Base-by-base conservation (phyloP, 2,797 vertebrate species). In the Peromyscus melanophrys region DNA sequence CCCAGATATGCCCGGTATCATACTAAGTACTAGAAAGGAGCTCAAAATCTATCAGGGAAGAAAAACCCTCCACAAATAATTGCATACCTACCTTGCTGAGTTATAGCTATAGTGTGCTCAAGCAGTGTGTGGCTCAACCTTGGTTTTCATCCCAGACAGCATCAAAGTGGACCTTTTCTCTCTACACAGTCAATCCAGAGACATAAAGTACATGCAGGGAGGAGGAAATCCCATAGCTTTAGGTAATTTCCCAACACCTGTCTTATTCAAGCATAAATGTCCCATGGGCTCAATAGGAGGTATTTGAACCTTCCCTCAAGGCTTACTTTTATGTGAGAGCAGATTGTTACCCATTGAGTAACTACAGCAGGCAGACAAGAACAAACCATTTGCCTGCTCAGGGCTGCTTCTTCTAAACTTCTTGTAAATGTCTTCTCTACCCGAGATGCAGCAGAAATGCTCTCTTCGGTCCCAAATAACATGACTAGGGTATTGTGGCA, bases 291-390 rank as follows among this genome's bases (percentile, higher is more conserved):
- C 91, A 73, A 40, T 23, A 78, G 31, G 46, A 90, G 40, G 40
- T 83, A 94, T 96, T 43, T 96, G 92, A 97, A 92, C 73, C 67
- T 63, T 95, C 49, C 71, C 92, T 97, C 65, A 40, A 67, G 84
- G 37, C 40, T 95, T 82, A 16, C 65, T 97, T 97, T 96, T 67
- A 85, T 93, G 95, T 87, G 84, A 97, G 88, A 96, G 81, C 52
- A 96, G 95, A 90, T 49, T 96, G 84, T 84, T 88, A 55, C 85
- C 76, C 80, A 57, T 43, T 78, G n/a, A 97, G 52, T 10, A 5
- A 52, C 96, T 92, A 46, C 17, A 11, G 46, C 67, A 86, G 85
- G 61, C 73, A 46, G 73, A 88, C 65, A 87, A 94, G 95, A 96
- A 94, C 55, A 97, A 96, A 81, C 46, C 27, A 29, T 57, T 73